Conservation (phyloP, 2,113 vertebrate genomes). For the Xenotilapia longispinis region DNA sequence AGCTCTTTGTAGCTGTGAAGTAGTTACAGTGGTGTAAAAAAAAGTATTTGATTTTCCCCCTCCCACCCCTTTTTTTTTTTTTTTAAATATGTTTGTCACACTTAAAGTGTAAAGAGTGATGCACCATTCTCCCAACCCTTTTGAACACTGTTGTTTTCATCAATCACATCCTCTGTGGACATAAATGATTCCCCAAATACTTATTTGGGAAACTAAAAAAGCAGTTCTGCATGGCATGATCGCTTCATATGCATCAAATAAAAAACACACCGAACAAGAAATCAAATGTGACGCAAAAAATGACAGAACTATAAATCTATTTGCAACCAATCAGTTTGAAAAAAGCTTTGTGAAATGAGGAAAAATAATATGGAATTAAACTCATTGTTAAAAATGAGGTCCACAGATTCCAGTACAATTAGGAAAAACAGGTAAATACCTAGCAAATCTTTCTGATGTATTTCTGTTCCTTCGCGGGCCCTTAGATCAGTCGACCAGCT, state of each 20-base stretch:
- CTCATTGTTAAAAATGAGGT: not conserved
- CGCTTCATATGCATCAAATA: not conserved
- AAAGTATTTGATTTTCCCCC: not conserved
- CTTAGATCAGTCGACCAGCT: not conserved
- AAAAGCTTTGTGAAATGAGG: not conserved
- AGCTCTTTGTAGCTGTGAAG: not conserved
- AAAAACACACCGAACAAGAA: not conserved
- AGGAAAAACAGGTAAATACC: not conserved
- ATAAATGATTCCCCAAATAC: not conserved
- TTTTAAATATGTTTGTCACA: not conserved
- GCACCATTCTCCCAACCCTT: not conserved
- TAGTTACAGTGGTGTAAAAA: not conserved
- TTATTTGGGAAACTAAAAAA: not conserved
- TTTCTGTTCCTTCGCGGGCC: not conserved
- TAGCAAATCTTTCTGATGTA: not conserved
- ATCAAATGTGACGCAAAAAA: not conserved
- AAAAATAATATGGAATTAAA: not conserved
- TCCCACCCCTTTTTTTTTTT: rapidly evolving
- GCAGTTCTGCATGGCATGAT: not conserved
- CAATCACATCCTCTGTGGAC: not conserved
- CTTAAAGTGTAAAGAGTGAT: not conserved
- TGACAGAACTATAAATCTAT: not conserved
- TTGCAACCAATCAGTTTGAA: not conserved
- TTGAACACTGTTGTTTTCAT: not conserved
- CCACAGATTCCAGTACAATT: not conserved